Percentiles rank a stretch among this genome's conserved stretches.
phyloP scores from a whole-genome alignment of 2,797 vertebrate species.

The Cuniculus paca region DNA sequence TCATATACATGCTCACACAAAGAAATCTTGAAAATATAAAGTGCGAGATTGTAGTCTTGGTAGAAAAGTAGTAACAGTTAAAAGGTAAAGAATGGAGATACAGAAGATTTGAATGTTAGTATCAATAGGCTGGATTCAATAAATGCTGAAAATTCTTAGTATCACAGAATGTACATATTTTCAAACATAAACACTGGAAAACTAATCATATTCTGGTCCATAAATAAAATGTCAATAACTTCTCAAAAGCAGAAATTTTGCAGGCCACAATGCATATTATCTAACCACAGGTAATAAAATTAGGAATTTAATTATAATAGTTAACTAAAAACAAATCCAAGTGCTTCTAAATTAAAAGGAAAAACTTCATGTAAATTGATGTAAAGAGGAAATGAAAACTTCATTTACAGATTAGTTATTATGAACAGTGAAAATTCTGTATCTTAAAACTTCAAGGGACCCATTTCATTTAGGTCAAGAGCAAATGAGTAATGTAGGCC shows the following conservation, averaged over 20 bases:
- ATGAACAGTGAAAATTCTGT: constrained; percentile 35
- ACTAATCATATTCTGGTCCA: neutral
- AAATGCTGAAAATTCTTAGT: neutral
- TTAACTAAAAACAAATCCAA: constrained; percentile 67
- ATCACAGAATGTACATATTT: neutral
- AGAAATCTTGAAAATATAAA: neutral
- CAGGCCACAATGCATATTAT: neutral
- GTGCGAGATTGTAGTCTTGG: neutral
- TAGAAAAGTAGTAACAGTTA: neutral
- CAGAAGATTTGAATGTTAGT: neutral
- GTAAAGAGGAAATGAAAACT: constrained; percentile 35
- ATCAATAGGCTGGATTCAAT: neutral
- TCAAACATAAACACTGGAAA: neutral
- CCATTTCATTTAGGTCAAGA: constrained; percentile 37
- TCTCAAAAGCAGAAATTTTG: neutral
- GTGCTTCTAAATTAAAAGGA: constrained; percentile 38
- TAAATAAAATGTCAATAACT: constrained; percentile 38
- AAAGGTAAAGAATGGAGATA: constrained; percentile 15
- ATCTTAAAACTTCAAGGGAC: neutral
- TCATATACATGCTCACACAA: neutral
- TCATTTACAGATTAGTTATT: constrained; percentile 26
- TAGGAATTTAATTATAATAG: neutral
- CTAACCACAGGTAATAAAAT: constrained; percentile 52
- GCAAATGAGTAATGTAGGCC: neutral
- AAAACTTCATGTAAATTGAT: constrained; percentile 36